Evolutionary conservation across 2,888 invertebrate species (phyloP), one percentile per base, ranked within the genome.

Genomic region (Eulithis prunata): DNA sequence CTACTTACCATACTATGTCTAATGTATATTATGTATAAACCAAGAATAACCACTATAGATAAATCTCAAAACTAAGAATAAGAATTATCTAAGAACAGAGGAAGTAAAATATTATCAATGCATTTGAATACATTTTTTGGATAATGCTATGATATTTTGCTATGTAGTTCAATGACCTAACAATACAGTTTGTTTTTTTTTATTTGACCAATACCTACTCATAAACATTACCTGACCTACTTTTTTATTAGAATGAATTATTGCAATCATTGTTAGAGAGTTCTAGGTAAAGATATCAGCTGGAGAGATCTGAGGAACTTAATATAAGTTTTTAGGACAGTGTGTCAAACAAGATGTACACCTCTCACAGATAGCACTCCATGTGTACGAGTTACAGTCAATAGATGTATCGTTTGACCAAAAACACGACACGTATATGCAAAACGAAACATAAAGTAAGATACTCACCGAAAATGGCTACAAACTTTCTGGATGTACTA

Each of bases 391-490:
- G 41, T 41, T 41, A 41, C 41, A 41, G 0, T 41, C 7, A 5
- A 10, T 6, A 32, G 32, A 41, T 8, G 41, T 5, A 41, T 41
- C 41, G 41, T 41, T 7, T 8, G 10, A 73, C 77, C 72, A 72
- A 76, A 71, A 79, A 78, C 75, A 77, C 80, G 79, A 83, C 82
- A 87, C 83, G 84, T 88, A 89, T 90, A 90, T 88, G 78, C 75
- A 80, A 81, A 81, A 81, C 78, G 72, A 75, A 32, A 32, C 32
- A 3, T 32, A 32, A 0, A 1, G 32, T 73, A 75, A 75, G 74
- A 75, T 70, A 90, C 88, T 88, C 78, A 90, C 89, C 86, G 88
- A 91, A 91, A 91, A 92, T 92, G 91, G 91, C 92, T 81, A 86
- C 90, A 90, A 89, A 87, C 83, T 85, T 85, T 78, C 77, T 78